Evolutionary conservation across 2,888 invertebrate species (phyloP), one percentile per base, ranked within the genome.

Genomic region (Rhaphigaster nebulosa): DNA sequence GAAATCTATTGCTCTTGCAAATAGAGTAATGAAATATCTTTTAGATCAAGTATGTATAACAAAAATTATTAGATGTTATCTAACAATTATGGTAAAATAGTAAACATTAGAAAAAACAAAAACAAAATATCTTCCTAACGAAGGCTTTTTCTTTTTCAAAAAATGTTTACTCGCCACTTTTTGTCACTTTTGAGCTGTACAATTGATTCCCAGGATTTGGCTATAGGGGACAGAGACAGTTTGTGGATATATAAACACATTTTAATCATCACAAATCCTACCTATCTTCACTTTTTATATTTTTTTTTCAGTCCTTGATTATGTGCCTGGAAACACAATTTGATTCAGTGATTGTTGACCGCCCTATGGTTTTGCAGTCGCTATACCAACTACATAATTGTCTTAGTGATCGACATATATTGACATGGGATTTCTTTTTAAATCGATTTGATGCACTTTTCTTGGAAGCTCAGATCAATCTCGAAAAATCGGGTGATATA

Each of bases 251-350:
- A 52, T 52, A 15, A 6, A 29, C 13, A n/a, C 12, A 29, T 29
- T 15, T 65, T 65, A 15, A 15, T 65, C 65, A 29, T 15, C 15
- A 26, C n/a, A 26, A 3, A 65, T 29, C 29, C 13, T 29, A 15
- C 29, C 29, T 13, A 65, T 26, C 18, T 76, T 45, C 15, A n/a
- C 23, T 1, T 13, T 45, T 84, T 84, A 20, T 23, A 45, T 50
- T 23, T 88, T 38, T 15, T 90, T 94, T 93, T 76, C 94, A 98
- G 97, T 96, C 98, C 91, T 95, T 99, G 92, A 96, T 98, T 90
- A 96, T 97, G 95, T 99, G 99, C 94, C 94, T 99, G 94, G 99
- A 99, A 95, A 97, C 98, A 0, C 99, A 99, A 94, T 99, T 99
- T 94, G 99, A 99, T 95, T 96, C 97, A 91, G 98, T 99, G 92